phyloP scores from a whole-genome alignment of 2,797 vertebrate genomes.

The Syngnathus rostellatus region DNA sequence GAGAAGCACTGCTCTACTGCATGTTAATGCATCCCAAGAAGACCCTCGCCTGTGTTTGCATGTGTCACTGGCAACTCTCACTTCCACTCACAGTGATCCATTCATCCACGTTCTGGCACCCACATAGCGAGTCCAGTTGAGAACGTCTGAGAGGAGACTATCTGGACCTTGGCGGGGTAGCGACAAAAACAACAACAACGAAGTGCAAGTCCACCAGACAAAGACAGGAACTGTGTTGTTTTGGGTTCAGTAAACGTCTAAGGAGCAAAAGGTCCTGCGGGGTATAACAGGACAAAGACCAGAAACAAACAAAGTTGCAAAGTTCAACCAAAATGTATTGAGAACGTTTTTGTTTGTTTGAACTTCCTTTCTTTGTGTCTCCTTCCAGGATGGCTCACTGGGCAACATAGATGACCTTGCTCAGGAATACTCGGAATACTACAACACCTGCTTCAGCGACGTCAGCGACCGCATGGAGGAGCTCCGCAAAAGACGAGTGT shows the following conservation, averaged over 20 bases:
- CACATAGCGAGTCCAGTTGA: constrained; percentile 54
- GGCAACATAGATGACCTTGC: constrained; percentile 97
- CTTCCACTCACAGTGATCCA: constrained; percentile 55
- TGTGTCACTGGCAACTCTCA: constrained; percentile 24
- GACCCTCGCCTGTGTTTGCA: constrained; percentile 23
- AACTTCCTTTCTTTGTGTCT: constrained; percentile 8
- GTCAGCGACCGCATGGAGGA: constrained; percentile 96
- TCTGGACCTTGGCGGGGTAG: constrained; percentile 45
- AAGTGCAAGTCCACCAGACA: constrained; percentile 46
- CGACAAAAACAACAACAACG: constrained; percentile 29
- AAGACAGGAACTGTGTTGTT: constrained; percentile 59
- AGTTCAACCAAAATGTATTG: constrained; percentile 17
- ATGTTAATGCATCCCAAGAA: constrained; percentile 34
- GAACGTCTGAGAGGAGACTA: constrained; percentile 62
- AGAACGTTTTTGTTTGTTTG: constrained; percentile 15
- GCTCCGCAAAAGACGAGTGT: constrained; percentile 84
- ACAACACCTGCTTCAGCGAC: constrained; percentile 93
- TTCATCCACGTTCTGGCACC: constrained; percentile 66
- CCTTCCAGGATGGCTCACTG: constrained; percentile 86
- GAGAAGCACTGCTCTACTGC: too few relatives aligned
- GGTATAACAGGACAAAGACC: constrained; percentile 34
- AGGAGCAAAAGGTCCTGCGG: constrained; percentile 52
- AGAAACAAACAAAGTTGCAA: constrained; percentile 20
- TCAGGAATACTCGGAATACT: constrained; percentile 96
- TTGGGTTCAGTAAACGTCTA: constrained; percentile 33